Percentiles rank a stretch among this genome's conserved stretches.
Evolutionary conservation across 1,140 invertebrate genomes (phyloP).

Genomic region (Trichonephila inaurata): DNA sequence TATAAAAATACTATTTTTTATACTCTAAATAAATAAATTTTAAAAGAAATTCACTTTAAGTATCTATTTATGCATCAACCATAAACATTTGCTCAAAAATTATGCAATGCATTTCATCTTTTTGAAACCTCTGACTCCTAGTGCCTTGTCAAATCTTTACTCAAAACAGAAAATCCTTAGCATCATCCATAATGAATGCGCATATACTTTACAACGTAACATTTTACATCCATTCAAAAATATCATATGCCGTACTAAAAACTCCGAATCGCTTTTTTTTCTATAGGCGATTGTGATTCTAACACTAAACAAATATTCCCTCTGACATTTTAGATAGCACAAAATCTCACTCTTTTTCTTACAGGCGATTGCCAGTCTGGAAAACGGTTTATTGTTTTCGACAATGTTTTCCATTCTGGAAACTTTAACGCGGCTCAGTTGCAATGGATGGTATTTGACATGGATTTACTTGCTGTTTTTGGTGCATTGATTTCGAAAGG

Average conservation of each 20-base stretch:
- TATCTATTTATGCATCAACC: too few relatives aligned
- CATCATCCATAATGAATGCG: too few relatives aligned
- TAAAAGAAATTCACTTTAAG: too few relatives aligned
- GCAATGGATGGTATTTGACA: background rate
- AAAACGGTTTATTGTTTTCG: background rate
- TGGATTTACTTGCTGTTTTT: background rate
- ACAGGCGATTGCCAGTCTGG: background rate
- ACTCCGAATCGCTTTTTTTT: background rate
- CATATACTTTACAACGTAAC: background rate
- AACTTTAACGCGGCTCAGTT: background rate
- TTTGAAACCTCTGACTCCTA: too few relatives aligned
- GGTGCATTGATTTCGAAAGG: background rate
- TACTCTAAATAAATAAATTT: too few relatives aligned
- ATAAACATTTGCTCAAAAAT: too few relatives aligned
- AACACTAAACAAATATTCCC: too few relatives aligned
- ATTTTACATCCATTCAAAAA: background rate
- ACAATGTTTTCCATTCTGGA: background rate
- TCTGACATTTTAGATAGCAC: background rate
- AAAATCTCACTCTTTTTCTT: background rate
- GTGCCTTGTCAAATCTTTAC: too few relatives aligned
- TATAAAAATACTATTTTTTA: too few relatives aligned
- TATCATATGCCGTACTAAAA: background rate
- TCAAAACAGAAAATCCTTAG: too few relatives aligned
- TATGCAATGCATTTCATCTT: too few relatives aligned
- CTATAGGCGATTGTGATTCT: background rate